A percentile compares a stretch with the other conserved stretches of the same genome.
Evolutionary conservation across 1,140 invertebrate genomes (phyloP).

Genomic region (Brachionus asplanchnoidis): DNA sequence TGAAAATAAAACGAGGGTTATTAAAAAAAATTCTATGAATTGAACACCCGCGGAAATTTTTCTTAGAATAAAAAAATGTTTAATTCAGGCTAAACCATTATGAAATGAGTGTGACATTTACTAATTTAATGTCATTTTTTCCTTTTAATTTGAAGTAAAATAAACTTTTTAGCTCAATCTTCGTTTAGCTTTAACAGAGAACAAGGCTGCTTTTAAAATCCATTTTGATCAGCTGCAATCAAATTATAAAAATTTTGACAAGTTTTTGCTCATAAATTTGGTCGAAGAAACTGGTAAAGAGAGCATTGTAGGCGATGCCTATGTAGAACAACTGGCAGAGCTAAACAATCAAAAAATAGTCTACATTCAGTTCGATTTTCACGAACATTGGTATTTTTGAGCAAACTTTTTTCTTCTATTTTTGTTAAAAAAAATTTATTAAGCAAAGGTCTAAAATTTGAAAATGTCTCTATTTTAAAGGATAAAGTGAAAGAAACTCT

Average conservation of each 20-base stretch:
- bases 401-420: not conserved
- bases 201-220: slow-evolving; percentile 76
- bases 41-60: no score
- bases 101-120: no score
- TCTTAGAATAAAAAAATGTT: no score
- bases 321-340: slow-evolving; percentile 68
- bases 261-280: slow-evolving; percentile 78
- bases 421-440: slow-evolving; percentile 42
- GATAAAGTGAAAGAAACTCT: not conserved
- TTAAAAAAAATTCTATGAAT: no score
- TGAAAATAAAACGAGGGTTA: no score
- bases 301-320: slow-evolving; percentile 83
- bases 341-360: slow-evolving; percentile 75
- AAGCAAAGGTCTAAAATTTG: slow-evolving; percentile 84
- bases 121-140: no score
- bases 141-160: no score
- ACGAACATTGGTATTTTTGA: slow-evolving; percentile 83
- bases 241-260: slow-evolving; percentile 67
- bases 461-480: slow-evolving; percentile 67
- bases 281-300: slow-evolving; percentile 88
- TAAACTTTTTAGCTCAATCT: not conserved
- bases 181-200: slow-evolving; percentile 72
- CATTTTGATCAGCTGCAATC: slow-evolving; percentile 69
- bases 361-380: slow-evolving; percentile 94
- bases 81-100: no score